phyloP scores from a whole-genome alignment of 2,888 invertebrate genomes.

The Bugulina stolonifera region DNA sequence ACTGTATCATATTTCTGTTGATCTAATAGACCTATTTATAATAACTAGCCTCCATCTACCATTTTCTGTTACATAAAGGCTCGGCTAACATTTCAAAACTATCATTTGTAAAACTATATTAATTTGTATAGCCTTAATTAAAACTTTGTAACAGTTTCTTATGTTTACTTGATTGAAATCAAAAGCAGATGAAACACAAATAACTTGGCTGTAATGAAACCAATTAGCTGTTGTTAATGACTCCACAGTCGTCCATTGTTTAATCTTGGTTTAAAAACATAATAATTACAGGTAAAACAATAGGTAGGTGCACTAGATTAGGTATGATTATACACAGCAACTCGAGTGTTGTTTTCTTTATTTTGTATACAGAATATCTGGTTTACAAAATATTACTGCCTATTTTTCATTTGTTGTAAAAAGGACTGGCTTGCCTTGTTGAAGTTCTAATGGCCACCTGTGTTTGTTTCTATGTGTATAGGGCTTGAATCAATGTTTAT shows the following conservation, averaged over 20 bases:
- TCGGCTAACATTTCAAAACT: too few species aligned
- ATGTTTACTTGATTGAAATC: background rate
- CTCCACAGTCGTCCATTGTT: background rate
- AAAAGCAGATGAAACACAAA: background rate
- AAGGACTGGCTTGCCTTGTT: background rate
- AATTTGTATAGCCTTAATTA: too few species aligned
- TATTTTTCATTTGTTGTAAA: background rate
- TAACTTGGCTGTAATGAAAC: background rate
- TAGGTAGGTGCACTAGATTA: background rate
- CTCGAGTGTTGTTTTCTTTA: background rate
- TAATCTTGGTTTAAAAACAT: background rate
- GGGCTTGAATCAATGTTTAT: background rate
- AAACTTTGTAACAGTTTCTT: too few species aligned
- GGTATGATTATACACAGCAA: slow-evolving; percentile 7
- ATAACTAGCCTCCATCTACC: too few species aligned
- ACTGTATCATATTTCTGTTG: too few species aligned
- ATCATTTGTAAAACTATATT: too few species aligned
- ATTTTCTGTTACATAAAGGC: too few species aligned
- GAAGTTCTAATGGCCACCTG: slow-evolving; percentile 16
- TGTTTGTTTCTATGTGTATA: background rate
- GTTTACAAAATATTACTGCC: slow-evolving; percentile 22
- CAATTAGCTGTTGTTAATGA: slow-evolving; percentile 9
- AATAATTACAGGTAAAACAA: background rate
- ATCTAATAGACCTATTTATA: too few species aligned
- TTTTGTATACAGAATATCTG: background rate